phyloP scores from a whole-genome alignment of 2,888 invertebrate genomes.

The Therioaphis trifolii region DNA sequence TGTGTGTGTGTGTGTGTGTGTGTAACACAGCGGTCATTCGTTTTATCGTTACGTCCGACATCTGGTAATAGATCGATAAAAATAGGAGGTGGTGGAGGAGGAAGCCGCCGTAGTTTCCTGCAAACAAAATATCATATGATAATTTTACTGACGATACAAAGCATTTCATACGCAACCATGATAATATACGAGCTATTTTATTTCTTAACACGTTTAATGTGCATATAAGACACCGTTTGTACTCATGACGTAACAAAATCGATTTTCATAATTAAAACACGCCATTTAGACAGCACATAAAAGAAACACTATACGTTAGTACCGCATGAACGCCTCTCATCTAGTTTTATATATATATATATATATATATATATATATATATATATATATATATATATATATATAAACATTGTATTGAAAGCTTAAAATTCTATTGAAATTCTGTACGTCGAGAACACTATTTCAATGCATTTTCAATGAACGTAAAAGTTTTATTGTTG shows the following conservation, averaged over 20 bases:
- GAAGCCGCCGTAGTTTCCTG: slow-evolving; percentile 2
- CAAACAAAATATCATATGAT: neutral
- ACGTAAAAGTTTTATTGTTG: slow-evolving; percentile 33
- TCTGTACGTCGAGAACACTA: neutral
- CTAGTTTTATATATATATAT: neutral
- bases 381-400: neutral
- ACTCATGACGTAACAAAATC: neutral
- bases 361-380: too few species aligned
- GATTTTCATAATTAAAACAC: slow-evolving; percentile 34
- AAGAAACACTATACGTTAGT: neutral
- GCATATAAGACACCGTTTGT: too few species aligned
- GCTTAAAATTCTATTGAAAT: slow-evolving; percentile 4
- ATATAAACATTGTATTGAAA: neutral
- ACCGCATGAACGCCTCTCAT: neutral
- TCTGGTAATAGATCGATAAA: slow-evolving; percentile 26
- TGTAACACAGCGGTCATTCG: neutral
- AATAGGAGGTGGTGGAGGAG: neutral
- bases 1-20: neutral
- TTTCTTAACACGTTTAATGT: too few species aligned
- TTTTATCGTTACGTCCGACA: slow-evolving; percentile 40
- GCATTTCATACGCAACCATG: neutral
- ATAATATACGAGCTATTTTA: neutral
- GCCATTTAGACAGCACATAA: neutral
- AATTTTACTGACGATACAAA: neutral
- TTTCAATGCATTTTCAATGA: slow-evolving; percentile 41